These are phyloP conservation scores for Festucalex cinctus DNA, from an alignment of 2,113 vertebrate species.

Conservation along the genomic window DNA sequence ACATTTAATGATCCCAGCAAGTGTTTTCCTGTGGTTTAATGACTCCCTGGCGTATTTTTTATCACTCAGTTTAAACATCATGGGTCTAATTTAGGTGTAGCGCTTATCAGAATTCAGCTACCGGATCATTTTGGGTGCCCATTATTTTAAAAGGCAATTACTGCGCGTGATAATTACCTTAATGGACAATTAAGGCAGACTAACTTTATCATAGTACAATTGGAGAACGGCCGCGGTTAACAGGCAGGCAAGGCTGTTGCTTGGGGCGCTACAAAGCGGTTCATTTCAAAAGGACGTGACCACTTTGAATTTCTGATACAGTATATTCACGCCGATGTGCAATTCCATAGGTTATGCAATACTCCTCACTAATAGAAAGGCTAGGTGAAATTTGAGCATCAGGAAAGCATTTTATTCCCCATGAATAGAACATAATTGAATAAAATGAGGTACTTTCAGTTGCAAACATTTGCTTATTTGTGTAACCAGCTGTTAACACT, in stretches of 20 bases:
- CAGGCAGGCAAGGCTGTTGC: slow-evolving; percentile 33
- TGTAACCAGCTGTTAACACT: background rate
- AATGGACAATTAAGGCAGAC: slow-evolving; percentile 7
- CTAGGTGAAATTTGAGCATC: background rate
- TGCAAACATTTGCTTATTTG: background rate
- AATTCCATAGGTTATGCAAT: slow-evolving; percentile 7
- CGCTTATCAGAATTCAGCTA: slow-evolving; percentile 54
- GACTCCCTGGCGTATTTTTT: slow-evolving; percentile 47
- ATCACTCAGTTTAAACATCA: slow-evolving; percentile 57
- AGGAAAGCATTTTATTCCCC: background rate
- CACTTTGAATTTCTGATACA: slow-evolving; percentile 32
- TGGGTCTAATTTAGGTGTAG: slow-evolving; percentile 47
- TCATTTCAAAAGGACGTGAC: slow-evolving; percentile 35
- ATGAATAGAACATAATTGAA: background rate
- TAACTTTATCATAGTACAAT: slow-evolving; percentile 35
- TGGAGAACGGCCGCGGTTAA: slow-evolving; percentile 47
- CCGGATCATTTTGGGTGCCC: slow-evolving; percentile 40
- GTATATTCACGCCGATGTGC: slow-evolving; percentile 9
- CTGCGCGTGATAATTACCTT: slow-evolving; percentile 53
- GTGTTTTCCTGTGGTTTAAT: slow-evolving; percentile 38
- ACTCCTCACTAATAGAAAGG: background rate
- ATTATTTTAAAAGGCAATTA: slow-evolving; percentile 66
- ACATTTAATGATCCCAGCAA: slow-evolving; percentile 47
- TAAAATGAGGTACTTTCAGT: background rate
- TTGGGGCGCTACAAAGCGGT: slow-evolving; percentile 28